A percentile compares a stretch with the other conserved stretches of the same genome.
phyloP scores from a whole-genome alignment of 2,888 invertebrate genomes.

The Vannuccia rotundouncinata region DNA sequence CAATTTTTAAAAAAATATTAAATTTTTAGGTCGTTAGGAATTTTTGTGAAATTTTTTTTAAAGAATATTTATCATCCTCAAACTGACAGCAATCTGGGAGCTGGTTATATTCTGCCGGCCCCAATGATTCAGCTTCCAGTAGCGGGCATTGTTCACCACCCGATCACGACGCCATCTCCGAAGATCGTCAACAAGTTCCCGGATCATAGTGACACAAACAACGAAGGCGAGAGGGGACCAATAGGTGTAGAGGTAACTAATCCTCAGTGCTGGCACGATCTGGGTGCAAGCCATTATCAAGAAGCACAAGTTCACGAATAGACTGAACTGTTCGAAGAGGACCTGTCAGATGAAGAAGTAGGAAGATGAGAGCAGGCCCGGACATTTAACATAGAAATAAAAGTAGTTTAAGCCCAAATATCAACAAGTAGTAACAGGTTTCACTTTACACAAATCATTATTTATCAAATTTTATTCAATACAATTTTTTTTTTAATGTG shows the following conservation, averaged over 20 bases:
- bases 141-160: conserved; percentile 89
- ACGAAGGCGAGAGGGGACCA: conserved; percentile 98
- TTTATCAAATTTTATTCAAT: too few species aligned
- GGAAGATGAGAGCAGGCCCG: too few species aligned
- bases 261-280: conserved; percentile 89
- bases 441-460: too few species aligned
- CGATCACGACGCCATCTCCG: conserved; percentile 83
- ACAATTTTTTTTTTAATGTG: too few species aligned
- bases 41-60: too few species aligned
- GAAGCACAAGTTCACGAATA: conserved; percentile 96
- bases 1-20: too few species aligned
- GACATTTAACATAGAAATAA: too few species aligned
- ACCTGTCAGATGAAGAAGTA: conserved; percentile 63
- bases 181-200: conserved; percentile 93
- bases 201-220: conserved; percentile 82
- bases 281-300: conserved; percentile 94
- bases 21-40: too few species aligned
- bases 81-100: conserved; percentile 61
- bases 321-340: conserved; percentile 94
- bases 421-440: too few species aligned
- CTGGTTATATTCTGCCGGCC: conserved; percentile 70
- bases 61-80: too few species aligned
- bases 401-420: too few species aligned
- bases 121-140: conserved; percentile 68
- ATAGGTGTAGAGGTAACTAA: conserved; percentile 95